Conservation (phyloP, 53 echinoderm and acorn worm species). For the Mesocentrotus franciscanus region DNA sequence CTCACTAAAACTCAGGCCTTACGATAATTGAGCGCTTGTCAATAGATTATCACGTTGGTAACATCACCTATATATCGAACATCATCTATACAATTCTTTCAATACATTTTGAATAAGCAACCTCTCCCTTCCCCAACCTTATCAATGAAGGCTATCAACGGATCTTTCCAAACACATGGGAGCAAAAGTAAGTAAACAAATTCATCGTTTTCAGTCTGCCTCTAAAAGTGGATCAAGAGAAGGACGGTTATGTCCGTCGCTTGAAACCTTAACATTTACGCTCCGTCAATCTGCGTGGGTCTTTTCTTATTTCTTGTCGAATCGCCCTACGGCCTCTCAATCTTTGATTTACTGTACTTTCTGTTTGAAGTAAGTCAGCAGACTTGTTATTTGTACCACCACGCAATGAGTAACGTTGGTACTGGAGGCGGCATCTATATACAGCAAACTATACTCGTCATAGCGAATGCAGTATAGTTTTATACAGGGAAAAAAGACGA, state of each 20-base stretch:
- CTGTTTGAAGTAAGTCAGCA: conserved; percentile 4
- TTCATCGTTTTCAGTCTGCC: neutral
- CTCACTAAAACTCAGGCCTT: too few relatives aligned
- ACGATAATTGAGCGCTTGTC: too few relatives aligned
- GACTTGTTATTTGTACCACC: neutral
- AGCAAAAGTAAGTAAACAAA: neutral
- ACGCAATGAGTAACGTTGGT: neutral
- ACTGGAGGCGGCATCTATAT: neutral
- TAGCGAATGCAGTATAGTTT: too few relatives aligned
- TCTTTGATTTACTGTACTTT: neutral
- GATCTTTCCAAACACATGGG: too few relatives aligned
- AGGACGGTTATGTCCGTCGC: neutral
- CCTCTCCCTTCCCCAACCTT: too few relatives aligned
- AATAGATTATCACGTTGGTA: too few relatives aligned
- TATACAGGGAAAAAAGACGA: neutral
- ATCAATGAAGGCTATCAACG: too few relatives aligned
- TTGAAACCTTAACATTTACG: neutral
- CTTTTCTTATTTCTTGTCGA: neutral
- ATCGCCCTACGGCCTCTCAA: neutral
- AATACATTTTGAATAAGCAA: too few relatives aligned
- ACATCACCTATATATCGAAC: too few relatives aligned
- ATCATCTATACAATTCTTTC: too few relatives aligned
- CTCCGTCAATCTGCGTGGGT: neutral
- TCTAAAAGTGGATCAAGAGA: neutral
- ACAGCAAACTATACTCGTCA: neutral